Conservation (phyloP, 1,140 invertebrate genomes). For the Drosophila cardini region DNA sequence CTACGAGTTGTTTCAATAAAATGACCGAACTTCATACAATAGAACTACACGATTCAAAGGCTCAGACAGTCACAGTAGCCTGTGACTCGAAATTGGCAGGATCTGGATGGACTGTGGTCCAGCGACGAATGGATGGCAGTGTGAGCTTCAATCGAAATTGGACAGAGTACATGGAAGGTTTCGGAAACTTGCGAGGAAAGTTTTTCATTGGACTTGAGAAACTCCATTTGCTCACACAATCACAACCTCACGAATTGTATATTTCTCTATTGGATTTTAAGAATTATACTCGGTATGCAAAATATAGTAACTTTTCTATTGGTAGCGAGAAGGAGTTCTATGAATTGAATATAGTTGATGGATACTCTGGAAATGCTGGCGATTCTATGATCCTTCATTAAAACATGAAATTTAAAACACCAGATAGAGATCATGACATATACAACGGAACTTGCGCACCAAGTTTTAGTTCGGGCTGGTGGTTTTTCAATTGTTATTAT, state of each 20-base stretch:
- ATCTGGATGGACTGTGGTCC: not conserved
- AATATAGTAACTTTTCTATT: conserved; percentile 32
- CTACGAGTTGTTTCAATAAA: not conserved
- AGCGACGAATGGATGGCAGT: conserved; percentile 1
- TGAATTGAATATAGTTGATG: conserved; percentile 84
- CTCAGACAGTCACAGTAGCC: not conserved
- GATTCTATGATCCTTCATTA: conserved; percentile 89
- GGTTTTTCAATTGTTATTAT: conserved; percentile 85
- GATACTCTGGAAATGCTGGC: conserved; percentile 87
- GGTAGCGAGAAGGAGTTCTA: conserved; percentile 85
- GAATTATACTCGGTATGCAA: conserved; percentile 6
- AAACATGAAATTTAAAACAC: conserved; percentile 88
- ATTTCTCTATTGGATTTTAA: not conserved
- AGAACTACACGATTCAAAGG: not conserved
- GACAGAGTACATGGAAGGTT: conserved; percentile 3
- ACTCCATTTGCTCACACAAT: conserved; percentile 14
- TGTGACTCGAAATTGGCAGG: conserved; percentile 3
- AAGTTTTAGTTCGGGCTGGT: conserved; percentile 87
- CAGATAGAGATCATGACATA: conserved; percentile 89
- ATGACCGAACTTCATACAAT: no score
- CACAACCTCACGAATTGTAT: conserved; percentile 22
- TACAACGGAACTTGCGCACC: conserved; percentile 87
- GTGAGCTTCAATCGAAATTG: conserved; percentile 7
- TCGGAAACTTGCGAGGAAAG: not conserved
- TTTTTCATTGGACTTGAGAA: conserved; percentile 35